A percentile compares a stretch with the other conserved stretches of the same genome.
Conservation (phyloP, 1,140 invertebrate genomes). For the Ephestia elutella region DNA sequence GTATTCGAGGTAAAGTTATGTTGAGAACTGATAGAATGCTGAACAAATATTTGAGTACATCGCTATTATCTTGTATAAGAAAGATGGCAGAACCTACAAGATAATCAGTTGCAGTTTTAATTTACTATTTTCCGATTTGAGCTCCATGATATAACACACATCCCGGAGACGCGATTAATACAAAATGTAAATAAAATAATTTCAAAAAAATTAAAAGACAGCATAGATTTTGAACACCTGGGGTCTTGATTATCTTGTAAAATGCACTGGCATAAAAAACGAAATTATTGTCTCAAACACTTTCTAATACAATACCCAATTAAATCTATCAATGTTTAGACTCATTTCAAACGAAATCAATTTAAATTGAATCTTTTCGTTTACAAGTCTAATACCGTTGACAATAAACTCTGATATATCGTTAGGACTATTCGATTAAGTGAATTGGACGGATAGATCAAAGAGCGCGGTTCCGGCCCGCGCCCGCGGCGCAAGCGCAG, state of each 20-base stretch:
- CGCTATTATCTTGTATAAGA: neutral
- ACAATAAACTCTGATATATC: constrained; percentile 31
- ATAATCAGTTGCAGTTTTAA: too few relatives aligned
- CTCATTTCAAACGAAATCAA: neutral
- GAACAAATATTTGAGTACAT: neutral
- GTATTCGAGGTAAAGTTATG: neutral
- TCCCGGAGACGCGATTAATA: too few relatives aligned
- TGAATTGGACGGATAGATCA: constrained; percentile 50
- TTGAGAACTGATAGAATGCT: neutral
- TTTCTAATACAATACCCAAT: too few relatives aligned
- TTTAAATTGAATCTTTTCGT: neutral
- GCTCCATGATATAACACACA: too few relatives aligned
- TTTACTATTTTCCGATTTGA: too few relatives aligned
- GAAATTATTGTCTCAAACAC: too few relatives aligned
- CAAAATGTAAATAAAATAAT: too few relatives aligned
- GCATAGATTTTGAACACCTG: too few relatives aligned
- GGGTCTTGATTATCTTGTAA: too few relatives aligned
- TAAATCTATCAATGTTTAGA: too few relatives aligned
- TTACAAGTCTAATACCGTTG: neutral
- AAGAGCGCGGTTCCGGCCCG: constrained; percentile 30
- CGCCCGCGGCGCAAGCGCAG: neutral
- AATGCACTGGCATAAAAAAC: too few relatives aligned
- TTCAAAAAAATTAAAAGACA: too few relatives aligned
- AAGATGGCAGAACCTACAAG: neutral
- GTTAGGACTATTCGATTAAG: constrained; percentile 49